Conservation (phyloP, 64 coral and sea anemone species). For the Anthopleura sola region DNA sequence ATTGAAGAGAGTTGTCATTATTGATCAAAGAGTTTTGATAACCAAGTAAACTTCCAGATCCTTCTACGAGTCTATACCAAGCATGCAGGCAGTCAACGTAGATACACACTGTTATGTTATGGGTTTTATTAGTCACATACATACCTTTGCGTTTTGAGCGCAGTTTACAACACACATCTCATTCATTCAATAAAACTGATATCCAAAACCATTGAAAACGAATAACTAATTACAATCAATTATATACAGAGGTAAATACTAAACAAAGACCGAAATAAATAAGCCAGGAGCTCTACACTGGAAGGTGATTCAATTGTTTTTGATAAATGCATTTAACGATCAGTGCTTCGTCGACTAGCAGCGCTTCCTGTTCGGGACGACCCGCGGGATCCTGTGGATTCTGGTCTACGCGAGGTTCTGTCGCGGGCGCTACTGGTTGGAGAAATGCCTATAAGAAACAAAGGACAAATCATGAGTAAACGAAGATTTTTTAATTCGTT, state of each 20-base stretch:
- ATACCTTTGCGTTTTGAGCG: neutral
- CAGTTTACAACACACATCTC: neutral
- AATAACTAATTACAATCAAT: neutral
- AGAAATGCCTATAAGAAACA: constrained; percentile 38
- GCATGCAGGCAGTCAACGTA: neutral
- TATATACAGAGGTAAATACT: neutral
- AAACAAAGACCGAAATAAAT: neutral
- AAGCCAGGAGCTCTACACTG: neutral
- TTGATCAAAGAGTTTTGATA: too few species aligned
- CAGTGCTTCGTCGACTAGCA: constrained; percentile 60
- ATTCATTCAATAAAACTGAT: neutral
- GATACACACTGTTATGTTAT: too few species aligned
- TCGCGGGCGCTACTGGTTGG: constrained; percentile 61
- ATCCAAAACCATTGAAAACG: neutral
- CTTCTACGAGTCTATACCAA: neutral
- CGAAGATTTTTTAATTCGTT: too few species aligned
- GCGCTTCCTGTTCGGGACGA: constrained; percentile 76
- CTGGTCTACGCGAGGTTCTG: constrained; percentile 45
- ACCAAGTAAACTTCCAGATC: too few species aligned
- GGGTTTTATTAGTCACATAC: too few species aligned
- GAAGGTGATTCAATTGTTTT: constrained; percentile 1
- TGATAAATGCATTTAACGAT: constrained; percentile 34
- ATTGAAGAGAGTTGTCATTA: too few species aligned
- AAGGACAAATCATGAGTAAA: neutral
- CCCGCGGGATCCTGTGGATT: constrained; percentile 53